Base-by-base conservation (phyloP, 2,797 vertebrate species). In the Poecilia velifera region DNA sequence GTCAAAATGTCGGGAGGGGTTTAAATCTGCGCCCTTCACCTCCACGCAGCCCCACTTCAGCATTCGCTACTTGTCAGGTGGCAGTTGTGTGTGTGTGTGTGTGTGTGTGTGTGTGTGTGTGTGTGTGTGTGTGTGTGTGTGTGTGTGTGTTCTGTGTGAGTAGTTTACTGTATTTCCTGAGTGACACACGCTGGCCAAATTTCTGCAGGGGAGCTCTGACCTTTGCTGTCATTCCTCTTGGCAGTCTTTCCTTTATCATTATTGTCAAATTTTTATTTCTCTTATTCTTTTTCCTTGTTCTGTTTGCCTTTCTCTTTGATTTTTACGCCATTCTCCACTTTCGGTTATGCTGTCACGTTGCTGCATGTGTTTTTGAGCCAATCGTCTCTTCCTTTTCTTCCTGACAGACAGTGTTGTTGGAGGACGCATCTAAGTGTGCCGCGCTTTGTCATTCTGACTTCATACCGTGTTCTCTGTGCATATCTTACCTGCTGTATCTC, bases 211-310 rank as follows among this genome's bases (percentile, higher is more conserved):
- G 82, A 79, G 53, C 79, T 84, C 79, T 92, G 89, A 94, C 92
- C 93, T 94, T 93, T 81, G 31, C 87, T 90, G 86, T 90, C 92
- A 87, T 86, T 82, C 83, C 82, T 87, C 71, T 77, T 87, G 76
- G 78, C 82, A 85, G 76, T 78, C 62, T 72, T 64, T 84, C 71
- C 82, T 76, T 87, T 82, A 84, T 88, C n/a, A 80, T 84, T 74
- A 78, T 74, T 68, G 39, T 79, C 79, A 78, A 83, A 14, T 80
- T 47, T 47, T 20, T 71, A 16, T 59, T 57, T 55, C 47, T 82
- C 47, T 77, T 28, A 12, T 73, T 18, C 0, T 41, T 68, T 51
- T 68, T 70, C 41, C 45, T 77, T 75, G 3, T 85, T 82, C 34
- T 49, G 0, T 76, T 70, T 20, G 16, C 81, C 66, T 51, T 34